These are phyloP conservation scores for Enteromius paludinosus DNA, from an alignment of 2,797 vertebrate genomes.

Conservation along the genomic window DNA sequence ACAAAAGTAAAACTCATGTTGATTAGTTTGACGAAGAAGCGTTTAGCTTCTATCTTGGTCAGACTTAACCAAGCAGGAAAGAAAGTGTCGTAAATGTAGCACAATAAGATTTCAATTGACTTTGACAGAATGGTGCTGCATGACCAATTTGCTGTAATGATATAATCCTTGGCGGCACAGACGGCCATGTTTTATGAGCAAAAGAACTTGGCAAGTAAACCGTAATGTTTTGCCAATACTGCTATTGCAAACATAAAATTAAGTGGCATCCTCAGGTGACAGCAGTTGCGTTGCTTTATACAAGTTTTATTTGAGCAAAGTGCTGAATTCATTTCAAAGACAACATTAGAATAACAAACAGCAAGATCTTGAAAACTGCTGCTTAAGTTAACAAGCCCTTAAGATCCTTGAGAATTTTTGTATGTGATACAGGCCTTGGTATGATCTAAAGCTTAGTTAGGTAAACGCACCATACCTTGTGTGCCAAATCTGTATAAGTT, in stretches of 20 bases:
- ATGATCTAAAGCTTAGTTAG: constrained; percentile 25
- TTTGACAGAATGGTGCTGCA: constrained; percentile 63
- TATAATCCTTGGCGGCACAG: constrained; percentile 50
- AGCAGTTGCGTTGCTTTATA: constrained; percentile 10
- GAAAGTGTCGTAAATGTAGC: constrained; percentile 55
- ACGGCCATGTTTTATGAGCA: constrained; percentile 52
- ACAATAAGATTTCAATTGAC: constrained; percentile 61
- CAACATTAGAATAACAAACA: constrained; percentile 5
- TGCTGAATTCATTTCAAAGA: background rate
- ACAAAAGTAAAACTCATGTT: constrained; percentile 11
- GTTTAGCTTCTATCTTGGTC: constrained; percentile 23
- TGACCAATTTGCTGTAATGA: constrained; percentile 60
- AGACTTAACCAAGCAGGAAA: constrained; percentile 27
- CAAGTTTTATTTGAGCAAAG: constrained; percentile 1
- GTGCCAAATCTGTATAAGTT: background rate
- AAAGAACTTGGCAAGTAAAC: constrained; percentile 51
- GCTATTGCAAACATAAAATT: constrained; percentile 45
- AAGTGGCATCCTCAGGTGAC: constrained; percentile 48
- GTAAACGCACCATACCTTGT: constrained; percentile 28
- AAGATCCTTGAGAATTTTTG: background rate
- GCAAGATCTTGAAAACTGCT: background rate
- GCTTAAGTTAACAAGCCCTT: background rate
- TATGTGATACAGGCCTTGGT: constrained; percentile 18
- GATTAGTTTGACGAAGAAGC: constrained; percentile 1
- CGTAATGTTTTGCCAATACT: constrained; percentile 40